Conservation (phyloP, 2,888 invertebrate species). For the Epistrophe grossulariae region DNA sequence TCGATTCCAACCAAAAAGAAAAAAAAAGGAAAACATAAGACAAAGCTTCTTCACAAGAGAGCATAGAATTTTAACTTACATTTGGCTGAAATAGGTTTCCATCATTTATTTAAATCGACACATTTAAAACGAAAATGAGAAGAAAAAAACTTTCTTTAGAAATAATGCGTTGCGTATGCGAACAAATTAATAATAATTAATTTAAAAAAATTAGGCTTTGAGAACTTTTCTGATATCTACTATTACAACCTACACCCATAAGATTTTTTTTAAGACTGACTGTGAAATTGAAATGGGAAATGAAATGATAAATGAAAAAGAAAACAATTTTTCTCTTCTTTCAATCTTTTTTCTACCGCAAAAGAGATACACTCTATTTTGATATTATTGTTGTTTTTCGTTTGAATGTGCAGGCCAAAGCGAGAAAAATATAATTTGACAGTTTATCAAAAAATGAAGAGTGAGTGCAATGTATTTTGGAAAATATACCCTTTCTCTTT, state of each 20-base stretch:
- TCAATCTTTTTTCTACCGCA: conserved; percentile 65
- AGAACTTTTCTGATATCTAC: conserved; percentile 17
- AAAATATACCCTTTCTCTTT: not conserved
- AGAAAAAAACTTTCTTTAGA: conserved; percentile 1
- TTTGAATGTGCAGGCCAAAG: not conserved
- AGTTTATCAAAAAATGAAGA: not conserved
- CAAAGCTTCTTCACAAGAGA: not conserved
- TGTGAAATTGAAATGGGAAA: not conserved
- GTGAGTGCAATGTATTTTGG: conserved; percentile 1
- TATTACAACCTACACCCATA: conserved; percentile 59
- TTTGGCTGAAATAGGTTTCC: conserved; percentile 48
- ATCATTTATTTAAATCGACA: conserved; percentile 36
- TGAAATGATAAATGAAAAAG: not conserved
- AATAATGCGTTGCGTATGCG: conserved; percentile 15
- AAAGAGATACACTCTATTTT: conserved; percentile 59
- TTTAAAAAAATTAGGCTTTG: conserved; percentile 56
- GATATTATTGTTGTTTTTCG: conserved; percentile 57
- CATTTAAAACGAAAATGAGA: conserved; percentile 4
- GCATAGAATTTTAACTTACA: conserved; percentile 50
- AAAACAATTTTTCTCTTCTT: conserved; percentile 49
- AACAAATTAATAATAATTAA: conserved; percentile 58
- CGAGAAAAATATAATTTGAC: not conserved
- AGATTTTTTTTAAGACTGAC: conserved; percentile 66
- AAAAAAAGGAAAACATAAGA: conserved; percentile 7
- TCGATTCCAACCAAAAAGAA: not conserved